Base-by-base conservation (phyloP, 2,113 vertebrate genomes). In the Callorhinus ursinus region DNA sequence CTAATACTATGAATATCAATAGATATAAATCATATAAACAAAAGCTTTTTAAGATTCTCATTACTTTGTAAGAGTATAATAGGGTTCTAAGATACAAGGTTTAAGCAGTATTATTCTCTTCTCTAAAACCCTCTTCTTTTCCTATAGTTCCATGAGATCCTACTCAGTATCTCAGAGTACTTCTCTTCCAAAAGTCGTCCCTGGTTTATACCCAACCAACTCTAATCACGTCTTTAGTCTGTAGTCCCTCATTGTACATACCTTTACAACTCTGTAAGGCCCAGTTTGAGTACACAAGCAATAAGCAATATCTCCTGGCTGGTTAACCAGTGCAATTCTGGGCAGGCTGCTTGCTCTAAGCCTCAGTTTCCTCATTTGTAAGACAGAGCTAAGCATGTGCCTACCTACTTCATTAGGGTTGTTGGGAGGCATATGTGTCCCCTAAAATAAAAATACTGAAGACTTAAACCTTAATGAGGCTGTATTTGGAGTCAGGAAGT, bases 21-120 rank as follows among this genome's bases (percentile, higher is more conserved):
- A 74, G 36, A 42, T 81, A 71, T 7, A 88, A 81, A 3, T 65
- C 36, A 88, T 4, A n/a, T 10, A 95, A 87, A 39, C 6, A 85
- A 86, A 96, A 88, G 33, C 14, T 96, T 96, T 95, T 28, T 57
- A 11, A 88, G 31, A 8, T 24, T 69, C 31, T 55, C 74, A 84
- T 5, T 71, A 24, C 21, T 63, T 74, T 49, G 31, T 63, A 86
- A 82, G 59, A 96, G 26, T 33, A 1, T 55, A 57, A 85, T 59
- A 4, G 26, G 0, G 4, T 39, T 31, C 9, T 85, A 49, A 81
- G 31, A 87, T 55, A 61, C 12, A 87, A 61, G 15, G 18, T 55
- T 71, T 69, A 71, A 80, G 19, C 83, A 76, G 22, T n/a, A 63
- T 9, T 55, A 1, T 24, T 65, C 26, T 61, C 77, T 14, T 2